Evolutionary conservation across 2,113 vertebrate genomes (phyloP).

Genomic region (Gasterosteus aculeatus): DNA sequence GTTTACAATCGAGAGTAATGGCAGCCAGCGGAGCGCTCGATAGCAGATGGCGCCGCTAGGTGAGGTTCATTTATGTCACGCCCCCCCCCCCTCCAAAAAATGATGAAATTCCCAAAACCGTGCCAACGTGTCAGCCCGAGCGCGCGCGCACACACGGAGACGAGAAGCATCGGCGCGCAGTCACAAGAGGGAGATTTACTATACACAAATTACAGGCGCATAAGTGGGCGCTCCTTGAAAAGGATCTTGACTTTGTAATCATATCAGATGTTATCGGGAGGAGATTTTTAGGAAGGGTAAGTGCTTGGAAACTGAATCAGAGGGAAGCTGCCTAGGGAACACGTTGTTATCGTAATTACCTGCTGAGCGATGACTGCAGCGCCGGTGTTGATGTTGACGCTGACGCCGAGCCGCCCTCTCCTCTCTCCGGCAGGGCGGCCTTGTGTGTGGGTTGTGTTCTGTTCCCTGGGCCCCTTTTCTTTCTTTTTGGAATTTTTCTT

Average conservation of each 20-base stretch:
- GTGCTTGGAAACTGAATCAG: slow-evolving; percentile 73
- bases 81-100: background rate
- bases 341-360: slow-evolving; percentile 76
- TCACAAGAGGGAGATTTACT: slow-evolving; percentile 56
- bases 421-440: slow-evolving; percentile 46
- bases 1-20: slow-evolving; percentile 60
- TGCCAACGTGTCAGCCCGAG: slow-evolving; percentile 24
- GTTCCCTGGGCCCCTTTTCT: slow-evolving; percentile 46
- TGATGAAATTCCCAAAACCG: slow-evolving; percentile 32
- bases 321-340: slow-evolving; percentile 69
- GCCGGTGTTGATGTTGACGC: slow-evolving; percentile 68
- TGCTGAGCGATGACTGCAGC: slow-evolving; percentile 71
- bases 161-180: slow-evolving; percentile 30
- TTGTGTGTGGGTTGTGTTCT: slow-evolving; percentile 67
- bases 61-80: slow-evolving; percentile 54
- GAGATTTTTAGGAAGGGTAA: slow-evolving; percentile 74
- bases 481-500: background rate
- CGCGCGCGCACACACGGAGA: slow-evolving; percentile 28
- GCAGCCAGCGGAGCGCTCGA: slow-evolving; percentile 35
- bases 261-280: slow-evolving; percentile 71
- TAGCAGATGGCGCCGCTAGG: slow-evolving; percentile 53
- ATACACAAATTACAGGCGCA: slow-evolving; percentile 61
- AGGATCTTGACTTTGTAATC: slow-evolving; percentile 77
- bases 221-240: slow-evolving; percentile 69
- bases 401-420: slow-evolving; percentile 61